Conservation (phyloP, 2,888 invertebrate genomes). For the Callyntrura guangdongensis region DNA sequence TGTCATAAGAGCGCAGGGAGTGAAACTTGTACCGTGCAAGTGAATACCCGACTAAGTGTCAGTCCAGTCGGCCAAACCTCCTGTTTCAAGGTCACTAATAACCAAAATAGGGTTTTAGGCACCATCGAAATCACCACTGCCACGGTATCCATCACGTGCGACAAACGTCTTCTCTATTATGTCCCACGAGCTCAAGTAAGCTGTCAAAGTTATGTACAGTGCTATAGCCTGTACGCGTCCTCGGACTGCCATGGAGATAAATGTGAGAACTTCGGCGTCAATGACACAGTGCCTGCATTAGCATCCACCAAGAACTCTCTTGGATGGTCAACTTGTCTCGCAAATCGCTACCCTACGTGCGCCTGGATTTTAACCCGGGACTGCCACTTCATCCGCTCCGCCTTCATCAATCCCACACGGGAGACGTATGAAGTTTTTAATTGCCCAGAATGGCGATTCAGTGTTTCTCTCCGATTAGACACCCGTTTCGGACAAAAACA, state of each 20-base stretch:
- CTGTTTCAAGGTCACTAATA: constrained; percentile 33
- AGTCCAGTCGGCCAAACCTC: constrained; percentile 47
- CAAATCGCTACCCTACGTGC: constrained; percentile 10
- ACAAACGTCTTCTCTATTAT: constrained; percentile 63
- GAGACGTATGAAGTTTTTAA: constrained; percentile 32
- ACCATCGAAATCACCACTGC: constrained; percentile 46
- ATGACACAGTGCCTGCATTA: constrained; percentile 34
- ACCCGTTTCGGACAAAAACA: background rate
- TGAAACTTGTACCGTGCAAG: constrained; percentile 41
- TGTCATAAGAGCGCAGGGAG: background rate
- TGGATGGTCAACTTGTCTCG: constrained; percentile 7
- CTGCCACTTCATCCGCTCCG: constrained; percentile 2
- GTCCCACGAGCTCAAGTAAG: constrained; percentile 30
- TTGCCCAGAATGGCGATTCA: constrained; percentile 51
- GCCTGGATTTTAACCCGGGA: constrained; percentile 38
- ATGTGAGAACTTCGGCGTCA: constrained; percentile 45
- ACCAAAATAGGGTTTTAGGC: background rate
- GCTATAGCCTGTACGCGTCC: constrained; percentile 57
- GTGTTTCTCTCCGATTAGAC: background rate
- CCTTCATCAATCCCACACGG: constrained; percentile 10
- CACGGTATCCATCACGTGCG: constrained; percentile 24
- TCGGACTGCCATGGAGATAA: constrained; percentile 39
- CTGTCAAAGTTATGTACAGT: constrained; percentile 56
- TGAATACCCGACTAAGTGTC: constrained; percentile 49
- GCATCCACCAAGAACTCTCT: background rate